Evolutionary conservation across 2,888 invertebrate species (phyloP).

Genomic region (Cheilosia pagana): DNA sequence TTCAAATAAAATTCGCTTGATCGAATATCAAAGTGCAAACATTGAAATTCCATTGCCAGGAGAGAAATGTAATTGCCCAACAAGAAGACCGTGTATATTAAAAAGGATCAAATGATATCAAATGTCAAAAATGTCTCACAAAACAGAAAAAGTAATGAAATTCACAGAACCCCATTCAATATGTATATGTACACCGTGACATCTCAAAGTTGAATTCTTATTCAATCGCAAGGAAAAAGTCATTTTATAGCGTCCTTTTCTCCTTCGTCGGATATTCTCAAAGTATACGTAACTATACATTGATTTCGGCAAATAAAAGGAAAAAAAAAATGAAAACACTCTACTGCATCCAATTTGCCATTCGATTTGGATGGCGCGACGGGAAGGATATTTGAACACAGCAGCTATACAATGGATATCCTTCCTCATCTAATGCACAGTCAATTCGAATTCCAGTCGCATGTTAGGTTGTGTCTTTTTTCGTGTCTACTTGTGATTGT

Average conservation of each 20-base stretch:
- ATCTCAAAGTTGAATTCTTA: slow-evolving; percentile 19
- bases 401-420: slow-evolving; percentile 35
- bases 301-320: slow-evolving; percentile 38
- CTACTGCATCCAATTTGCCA: slow-evolving; percentile 39
- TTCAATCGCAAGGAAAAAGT: slow-evolving; percentile 19
- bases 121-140: slow-evolving; percentile 21
- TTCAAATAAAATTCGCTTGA: slow-evolving; percentile 55
- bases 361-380: slow-evolving; percentile 23
- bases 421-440: slow-evolving; percentile 43
- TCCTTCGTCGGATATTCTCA: slow-evolving; percentile 46
- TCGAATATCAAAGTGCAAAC: slow-evolving; percentile 60
- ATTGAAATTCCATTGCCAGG: slow-evolving; percentile 39
- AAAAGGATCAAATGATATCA: slow-evolving; percentile 43
- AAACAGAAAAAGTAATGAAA: slow-evolving; percentile 51
- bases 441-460: slow-evolving; percentile 38
- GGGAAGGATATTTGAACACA: slow-evolving; percentile 55
- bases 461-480: slow-evolving; percentile 40
- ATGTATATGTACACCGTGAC: not conserved
- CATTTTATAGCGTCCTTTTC: slow-evolving; percentile 48
- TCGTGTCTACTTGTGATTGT: slow-evolving; percentile 24
- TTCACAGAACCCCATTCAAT: slow-evolving; percentile 9
- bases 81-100: slow-evolving; percentile 30
- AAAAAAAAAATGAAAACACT: slow-evolving; percentile 1
- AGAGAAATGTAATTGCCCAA: slow-evolving; percentile 53
- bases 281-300: slow-evolving; percentile 13